Evolutionary conservation across 2,888 invertebrate species (phyloP), one percentile per base, ranked within the genome.

Genomic region (Arrhopalites spinosus): DNA sequence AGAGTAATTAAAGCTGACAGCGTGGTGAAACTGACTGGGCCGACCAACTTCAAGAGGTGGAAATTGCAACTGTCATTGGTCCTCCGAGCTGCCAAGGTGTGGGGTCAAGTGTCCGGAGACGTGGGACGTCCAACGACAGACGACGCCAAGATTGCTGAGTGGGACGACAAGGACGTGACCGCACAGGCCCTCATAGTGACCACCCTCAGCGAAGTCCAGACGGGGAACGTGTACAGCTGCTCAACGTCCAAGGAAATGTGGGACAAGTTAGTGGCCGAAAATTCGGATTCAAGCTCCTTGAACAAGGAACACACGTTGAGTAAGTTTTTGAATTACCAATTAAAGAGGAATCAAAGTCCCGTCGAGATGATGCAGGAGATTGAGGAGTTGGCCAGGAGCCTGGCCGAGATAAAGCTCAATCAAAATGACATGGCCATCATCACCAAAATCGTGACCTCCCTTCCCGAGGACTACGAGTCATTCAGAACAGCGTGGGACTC

Each of bases 261-360:
- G 27, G 66, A 66, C 23, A 1, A 5, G 2, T 20, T 66, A 27
- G 7, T 3, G 66, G 43, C n/a, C 2, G 43, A 5, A 8, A 66
- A 66, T 43, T 29, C 66, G 5, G 66, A 66, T 20, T 43, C 30
- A 29, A 66, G 66, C n/a, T 7, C 36, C 2, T 20, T 36, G 17
- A 66, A 66, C 36, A 66, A 30, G 43, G 30, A 66, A 36, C 30
- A 36, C 15, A 66, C 66, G 2, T 15, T 66, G 66, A 30, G 30
- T 2, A 43, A 29, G 20, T 66, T 66, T 36, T 15, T 66, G 13
- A 36, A 3, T 36, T 36, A 25, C n/a, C n/a, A 66, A 15, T 13
- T 66, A 11, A 66, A n/a, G 11, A 7, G 2, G 20, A 11, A 8
- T 5, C 30, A 66, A 43, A 13, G 30, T 66, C 36, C 23, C 3